Conservation (phyloP, 2,113 vertebrate genomes). For the Phoxinus phoxinus region DNA sequence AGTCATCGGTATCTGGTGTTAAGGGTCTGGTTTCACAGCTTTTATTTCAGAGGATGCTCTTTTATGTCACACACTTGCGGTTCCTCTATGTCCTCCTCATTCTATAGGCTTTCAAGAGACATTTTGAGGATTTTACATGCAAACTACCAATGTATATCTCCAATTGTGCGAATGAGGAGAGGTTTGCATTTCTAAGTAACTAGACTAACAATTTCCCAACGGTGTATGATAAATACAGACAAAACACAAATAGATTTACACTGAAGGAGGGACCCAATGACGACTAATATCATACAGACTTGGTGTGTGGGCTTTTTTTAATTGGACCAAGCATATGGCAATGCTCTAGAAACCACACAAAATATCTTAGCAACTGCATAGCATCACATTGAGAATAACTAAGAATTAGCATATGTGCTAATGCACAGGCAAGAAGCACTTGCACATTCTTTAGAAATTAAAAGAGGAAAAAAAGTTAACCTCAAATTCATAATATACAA, state of each 20-base stretch:
- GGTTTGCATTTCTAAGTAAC: not conserved
- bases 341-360: not conserved
- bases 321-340: too few species aligned
- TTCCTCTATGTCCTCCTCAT: too few species aligned
- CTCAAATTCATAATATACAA: not conserved
- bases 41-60: not conserved
- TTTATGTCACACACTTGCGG: not conserved
- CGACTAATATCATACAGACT: too few species aligned
- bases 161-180: not conserved
- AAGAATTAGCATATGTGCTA: not conserved
- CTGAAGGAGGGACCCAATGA: too few species aligned
- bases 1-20: not conserved
- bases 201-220: not conserved
- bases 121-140: not conserved
- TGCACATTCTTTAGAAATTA: not conserved
- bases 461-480: not conserved
- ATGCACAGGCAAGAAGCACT: not conserved
- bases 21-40: not conserved
- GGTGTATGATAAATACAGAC: too few species aligned
- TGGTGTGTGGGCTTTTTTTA: too few species aligned
- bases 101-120: too few species aligned
- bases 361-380: too few species aligned
- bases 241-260: not conserved
- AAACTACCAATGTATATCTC: not conserved
- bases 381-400: too few species aligned